Evolutionary conservation across 2,113 vertebrate genomes (phyloP), one percentile per base, ranked within the genome.

Genomic region (Cromileptes altivelis): DNA sequence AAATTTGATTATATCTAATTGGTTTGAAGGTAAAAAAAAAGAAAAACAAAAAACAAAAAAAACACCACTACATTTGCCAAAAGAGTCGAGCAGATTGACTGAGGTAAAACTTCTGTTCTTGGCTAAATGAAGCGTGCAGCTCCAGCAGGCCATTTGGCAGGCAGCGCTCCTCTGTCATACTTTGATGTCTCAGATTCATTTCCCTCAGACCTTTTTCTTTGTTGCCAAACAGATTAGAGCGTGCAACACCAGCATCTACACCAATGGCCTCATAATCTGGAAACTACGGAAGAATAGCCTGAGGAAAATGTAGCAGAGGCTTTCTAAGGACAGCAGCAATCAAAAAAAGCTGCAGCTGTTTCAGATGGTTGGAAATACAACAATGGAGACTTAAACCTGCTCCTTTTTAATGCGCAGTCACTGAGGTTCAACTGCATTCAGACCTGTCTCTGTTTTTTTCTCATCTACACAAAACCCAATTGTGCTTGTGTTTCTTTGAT

Each of bases 171-270:
- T 80, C 82, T 52, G 70, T 85, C 72, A 76, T 27, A 53, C 58
- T 30, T 40, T 60, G 61, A 76, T 21, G 81, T 71, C 67, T 71
- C 42, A 58, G 42, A 84, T 80, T 80, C 49, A 3, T 76, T 79
- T 83, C 68, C 74, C 60, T 25, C 45, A 85, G 82, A 81, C 58
- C 58, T 73, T 73, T 42, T 55, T 67, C 62, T 76, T 68, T 23
- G 15, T 37, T 64, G 87, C 75, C 87, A 85, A 76, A 79, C 79
- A 82, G 79, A 76, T 82, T 79, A 82, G 62, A 61, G 4, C 2
- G 18, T 6, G 55, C 79, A 15, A 40, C 57, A 2, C 42, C 75
- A 49, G n/a, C 58, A 47, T 75, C 61, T 18, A 60, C 75, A 72
- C 71, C 60, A 1, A 45, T 42, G 70, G 58, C 75, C 64, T 70